A percentile compares a stretch with the other conserved stretches of the same genome.
Evolutionary conservation across 2,797 vertebrate species (phyloP).

Genomic region (Falco peregrinus): DNA sequence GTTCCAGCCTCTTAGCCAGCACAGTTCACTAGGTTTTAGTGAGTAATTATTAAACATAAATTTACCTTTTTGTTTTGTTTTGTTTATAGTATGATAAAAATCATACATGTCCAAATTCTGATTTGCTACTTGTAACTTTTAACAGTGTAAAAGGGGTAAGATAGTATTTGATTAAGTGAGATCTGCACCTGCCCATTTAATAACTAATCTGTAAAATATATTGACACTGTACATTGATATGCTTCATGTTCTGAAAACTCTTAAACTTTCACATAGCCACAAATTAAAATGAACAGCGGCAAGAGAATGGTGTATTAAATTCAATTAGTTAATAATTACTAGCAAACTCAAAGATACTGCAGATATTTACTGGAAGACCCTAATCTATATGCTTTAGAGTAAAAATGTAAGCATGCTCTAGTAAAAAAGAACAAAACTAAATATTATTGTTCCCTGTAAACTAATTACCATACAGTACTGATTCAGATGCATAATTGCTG

Average conservation of each 20-base stretch:
- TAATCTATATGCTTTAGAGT: background rate
- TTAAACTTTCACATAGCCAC: background rate
- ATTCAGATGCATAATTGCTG: background rate
- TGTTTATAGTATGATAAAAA: background rate
- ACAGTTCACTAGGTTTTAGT: background rate
- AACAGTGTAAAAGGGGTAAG: background rate
- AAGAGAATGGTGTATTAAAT: background rate
- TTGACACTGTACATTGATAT: slow-evolving; percentile 15
- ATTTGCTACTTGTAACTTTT: background rate
- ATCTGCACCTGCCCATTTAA: background rate
- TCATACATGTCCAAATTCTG: background rate
- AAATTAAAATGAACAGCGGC: slow-evolving; percentile 6
- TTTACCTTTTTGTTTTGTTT: background rate
- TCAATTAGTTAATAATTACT: slow-evolving; percentile 11
- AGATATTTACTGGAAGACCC: background rate
- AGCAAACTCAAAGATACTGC: background rate
- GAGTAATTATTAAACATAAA: background rate
- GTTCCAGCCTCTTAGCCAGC: background rate
- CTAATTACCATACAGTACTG: background rate
- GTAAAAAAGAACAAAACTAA: background rate
- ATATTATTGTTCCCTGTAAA: background rate
- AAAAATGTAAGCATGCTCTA: background rate
- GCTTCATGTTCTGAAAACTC: background rate
- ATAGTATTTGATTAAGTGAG: background rate
- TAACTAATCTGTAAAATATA: background rate